phyloP scores from a whole-genome alignment of 2,888 invertebrate genomes.

The Agonopterix heracliana region DNA sequence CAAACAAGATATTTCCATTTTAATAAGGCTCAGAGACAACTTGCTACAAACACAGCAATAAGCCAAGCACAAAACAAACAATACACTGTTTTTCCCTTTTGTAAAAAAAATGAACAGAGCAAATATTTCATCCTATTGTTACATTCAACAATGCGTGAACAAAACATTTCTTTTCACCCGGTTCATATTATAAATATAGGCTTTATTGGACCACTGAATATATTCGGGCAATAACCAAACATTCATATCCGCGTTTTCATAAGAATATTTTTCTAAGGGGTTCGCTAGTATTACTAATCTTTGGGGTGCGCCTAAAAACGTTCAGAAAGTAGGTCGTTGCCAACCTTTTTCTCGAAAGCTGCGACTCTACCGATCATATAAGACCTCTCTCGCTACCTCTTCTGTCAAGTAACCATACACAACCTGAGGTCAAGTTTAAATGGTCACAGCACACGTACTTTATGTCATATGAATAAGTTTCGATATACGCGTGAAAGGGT shows the following conservation, averaged over 20 bases:
- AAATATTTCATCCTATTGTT: conserved; percentile 16
- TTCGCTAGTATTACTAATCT: conserved; percentile 48
- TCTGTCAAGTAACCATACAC: background rate
- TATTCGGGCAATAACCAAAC: conserved; percentile 39
- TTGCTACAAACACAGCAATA: background rate
- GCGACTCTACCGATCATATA: conserved; percentile 4
- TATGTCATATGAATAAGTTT: conserved; percentile 57
- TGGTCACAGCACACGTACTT: conserved; percentile 40
- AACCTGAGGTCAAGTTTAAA: conserved; percentile 21
- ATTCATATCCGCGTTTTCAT: conserved; percentile 38
- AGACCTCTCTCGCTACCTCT: conserved; percentile 2
- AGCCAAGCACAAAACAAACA: background rate
- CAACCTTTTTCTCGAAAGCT: conserved; percentile 47
- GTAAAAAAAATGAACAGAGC: conserved; percentile 10
- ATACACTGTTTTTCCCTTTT: conserved; percentile 3
- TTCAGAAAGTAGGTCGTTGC: conserved; percentile 51
- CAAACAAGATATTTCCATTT: conserved; percentile 10
- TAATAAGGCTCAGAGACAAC: conserved; percentile 8
- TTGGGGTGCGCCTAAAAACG: conserved; percentile 44
- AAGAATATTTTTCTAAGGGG: conserved; percentile 45
- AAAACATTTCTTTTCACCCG: conserved; percentile 11
- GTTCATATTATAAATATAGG: conserved; percentile 13
- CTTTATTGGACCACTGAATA: conserved; percentile 20
- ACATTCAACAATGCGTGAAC: conserved; percentile 13
- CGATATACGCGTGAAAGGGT: conserved; percentile 49